Percentiles rank a stretch among this genome's conserved stretches.
Conservation (phyloP, 2,113 vertebrate genomes). For the Platycercus adscitus region DNA sequence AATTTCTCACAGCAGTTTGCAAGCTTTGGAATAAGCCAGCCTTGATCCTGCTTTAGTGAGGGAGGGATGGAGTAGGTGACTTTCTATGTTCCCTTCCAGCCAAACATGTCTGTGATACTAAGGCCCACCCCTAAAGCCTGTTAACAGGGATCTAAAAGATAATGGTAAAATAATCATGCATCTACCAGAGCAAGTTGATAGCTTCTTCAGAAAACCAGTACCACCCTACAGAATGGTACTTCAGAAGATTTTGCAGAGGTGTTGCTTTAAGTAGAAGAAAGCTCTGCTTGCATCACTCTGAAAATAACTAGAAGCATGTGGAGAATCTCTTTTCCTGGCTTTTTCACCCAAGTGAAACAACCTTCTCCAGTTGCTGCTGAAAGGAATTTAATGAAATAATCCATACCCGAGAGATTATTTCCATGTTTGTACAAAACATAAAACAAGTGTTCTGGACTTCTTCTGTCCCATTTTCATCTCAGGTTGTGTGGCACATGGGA, state of each 20-base stretch:
- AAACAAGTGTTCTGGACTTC: neutral
- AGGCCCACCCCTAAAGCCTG: neutral
- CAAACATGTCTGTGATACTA: neutral
- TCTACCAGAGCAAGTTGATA: neutral
- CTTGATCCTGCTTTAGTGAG: neutral
- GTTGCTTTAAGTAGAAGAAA: neutral
- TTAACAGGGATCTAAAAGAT: neutral
- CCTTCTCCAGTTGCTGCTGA: neutral
- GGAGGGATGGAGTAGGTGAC: neutral
- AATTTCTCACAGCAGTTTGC: neutral
- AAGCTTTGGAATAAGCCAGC: neutral
- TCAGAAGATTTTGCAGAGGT: neutral
- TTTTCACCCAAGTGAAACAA: neutral
- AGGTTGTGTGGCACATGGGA: neutral
- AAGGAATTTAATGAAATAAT: slow-evolving; percentile 11
- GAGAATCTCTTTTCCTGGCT: neutral
- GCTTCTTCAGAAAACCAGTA: neutral
- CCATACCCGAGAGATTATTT: neutral
- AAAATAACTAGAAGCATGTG: neutral
- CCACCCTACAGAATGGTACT: neutral
- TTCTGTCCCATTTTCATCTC: neutral
- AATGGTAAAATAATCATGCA: neutral
- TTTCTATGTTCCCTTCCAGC: neutral
- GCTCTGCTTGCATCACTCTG: neutral
- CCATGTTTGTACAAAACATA: neutral